Evolutionary conservation across 2,888 invertebrate genomes (phyloP), one percentile per base, ranked within the genome.

Genomic region (Unio pictorum): DNA sequence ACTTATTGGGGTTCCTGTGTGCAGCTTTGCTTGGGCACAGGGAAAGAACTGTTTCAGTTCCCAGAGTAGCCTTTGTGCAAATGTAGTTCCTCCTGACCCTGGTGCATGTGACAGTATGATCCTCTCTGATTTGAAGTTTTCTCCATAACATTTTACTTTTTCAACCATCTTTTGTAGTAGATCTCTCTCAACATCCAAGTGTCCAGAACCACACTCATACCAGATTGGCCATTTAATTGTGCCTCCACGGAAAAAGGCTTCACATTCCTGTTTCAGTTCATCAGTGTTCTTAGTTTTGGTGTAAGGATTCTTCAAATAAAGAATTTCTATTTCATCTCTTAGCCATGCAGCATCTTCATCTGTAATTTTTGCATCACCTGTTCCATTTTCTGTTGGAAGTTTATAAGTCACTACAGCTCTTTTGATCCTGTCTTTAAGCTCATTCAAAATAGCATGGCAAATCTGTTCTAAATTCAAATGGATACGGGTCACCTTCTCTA

Each of bases 161-260:
- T 34, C 61, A 45, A 45, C 45, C 4, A 76, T 74, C 17, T 34
- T 18, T 0, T 67, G 28, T 62, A 72, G 67, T 0, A 71, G 64
- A 45, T 76, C 76, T 45, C 83, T 68, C 45, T 80, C 75, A 20
- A 75, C 69, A 45, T 83, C 83, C 18, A 75, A 68, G 59, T 74
- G 75, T 8, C 74, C 69, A 30, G 76, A 20, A 7, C 78, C 70
- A n/a, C 56, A 61, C 23, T 34, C 74, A 64, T 83, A 81, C 74
- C 78, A 75, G 55, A 75, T 74, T 28, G 62, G 57, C 83, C 83
- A 83, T 28, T 75, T 68, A 17, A 81, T 45, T 15, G 78, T 78
- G 0, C 81, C 81, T 5, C 83, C 83, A 34, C 74, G 73, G 45
- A 73, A 78, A 61, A 83, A 83, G 15, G 64, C 72, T 15, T 81